Evolutionary conservation across 2,113 vertebrate genomes (phyloP), one percentile per base, ranked within the genome.

Genomic region (Shinisaurus crocodilurus): DNA sequence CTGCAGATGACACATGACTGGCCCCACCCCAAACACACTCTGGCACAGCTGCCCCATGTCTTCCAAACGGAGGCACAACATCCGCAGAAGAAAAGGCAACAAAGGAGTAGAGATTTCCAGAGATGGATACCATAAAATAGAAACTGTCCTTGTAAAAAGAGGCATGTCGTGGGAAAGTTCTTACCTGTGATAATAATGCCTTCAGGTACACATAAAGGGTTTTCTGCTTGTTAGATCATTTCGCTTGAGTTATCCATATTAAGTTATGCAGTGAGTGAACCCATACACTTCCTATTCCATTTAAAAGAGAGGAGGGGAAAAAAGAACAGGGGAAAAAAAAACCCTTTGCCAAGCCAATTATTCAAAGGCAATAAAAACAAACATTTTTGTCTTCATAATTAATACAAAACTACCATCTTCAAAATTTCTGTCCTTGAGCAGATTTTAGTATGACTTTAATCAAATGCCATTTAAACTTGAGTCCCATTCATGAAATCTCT

Each of bases 401-500:
- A 95, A 88, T 50, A 27, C 40, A 16, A 16, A 8, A 43, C 45
- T 45, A 12, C 85, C 87, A 76, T 72, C 94, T 94, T 92, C 92
- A 92, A 48, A 93, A 94, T 80, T 81, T 70, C 75, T 76, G 96
- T 96, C 96, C 96, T 97, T 96, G 95, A 96, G 93, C 94, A 72
- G 2, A 6, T 93, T 94, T 95, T 91, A 93, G 92, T 85, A 81
- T 90, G 91, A 95, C 91, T 96, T 95, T 93, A 96, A 95, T 97
- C 94, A 96, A 95, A 96, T 94, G 92, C 86, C 94, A 94, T 94
- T 97, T 95, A 92, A 95, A 94, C 94, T 93, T 90, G 50, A 72
- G 81, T 93, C 90, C 90, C 93, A 65, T 92, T 93, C 93, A 91
- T 93, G 91, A 94, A 95, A 91, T 94, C 95, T 96, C 96, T 94